Evolutionary conservation across 1,140 invertebrate genomes (phyloP), one percentile per base, ranked within the genome.

Genomic region (Microplitis demolitor): DNA sequence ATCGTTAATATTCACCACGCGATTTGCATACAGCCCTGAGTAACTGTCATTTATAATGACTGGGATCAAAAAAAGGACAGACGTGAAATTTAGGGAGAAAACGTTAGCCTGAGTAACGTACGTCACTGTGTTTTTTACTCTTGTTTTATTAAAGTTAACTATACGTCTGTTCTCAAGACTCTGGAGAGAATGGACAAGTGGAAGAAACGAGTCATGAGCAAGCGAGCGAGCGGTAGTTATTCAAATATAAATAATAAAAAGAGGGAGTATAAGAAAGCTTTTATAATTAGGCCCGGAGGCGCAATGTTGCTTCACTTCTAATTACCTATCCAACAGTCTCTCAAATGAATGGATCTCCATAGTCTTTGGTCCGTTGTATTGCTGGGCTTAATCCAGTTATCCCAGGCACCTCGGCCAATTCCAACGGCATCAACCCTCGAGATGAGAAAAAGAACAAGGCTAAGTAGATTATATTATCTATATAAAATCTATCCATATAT

Each of bases 201-300:
- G 39, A 45, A 45, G 39, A 45, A 45, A 45, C 11, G 39, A 45
- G 8, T 8, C 39, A 45, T 45, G 39, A 45, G 37, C 37, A 9
- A 39, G 39, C 39, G 39, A 45, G 37, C 37, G 37, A 39, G 39
- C 39, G 39, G 39, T 45, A 45, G 39, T 45, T 45, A 45, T 45
- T 56, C 9, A 37, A 56, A 56, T 62, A 54, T n/a, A 11, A 69
- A 35, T 61, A 63, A 71, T 51, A 62, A 39, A 76, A 69, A 76
- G 68, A 74, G 58, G 53, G 61, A 39, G 67, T 51, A 51, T 37
- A 74, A 71, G 71, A 68, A 74, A 77, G 75, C 78, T 82, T 82
- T 85, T 85, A 84, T 87, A 87, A 87, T 86, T 87, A 85, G 81
- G 83, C 83, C 83, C 80, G 77, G 75, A 75, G 82, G 83, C 82